Base-by-base conservation (phyloP, 2,113 vertebrate genomes). In the Emydura subglobosa region DNA sequence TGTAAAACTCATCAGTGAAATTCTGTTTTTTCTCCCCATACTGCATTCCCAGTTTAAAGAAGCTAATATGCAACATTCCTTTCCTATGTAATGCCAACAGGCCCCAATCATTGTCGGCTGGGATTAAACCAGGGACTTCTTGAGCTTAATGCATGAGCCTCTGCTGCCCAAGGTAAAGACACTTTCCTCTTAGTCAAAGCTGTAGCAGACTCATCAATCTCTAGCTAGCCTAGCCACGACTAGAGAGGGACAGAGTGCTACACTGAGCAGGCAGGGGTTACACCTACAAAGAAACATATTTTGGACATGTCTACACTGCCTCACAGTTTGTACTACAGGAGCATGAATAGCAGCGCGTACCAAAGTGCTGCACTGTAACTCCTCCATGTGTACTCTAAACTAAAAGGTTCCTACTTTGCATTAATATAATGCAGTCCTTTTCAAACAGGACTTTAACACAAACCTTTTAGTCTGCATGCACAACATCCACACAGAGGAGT, bases 41-140 rank as follows among this genome's bases (percentile, higher is more conserved):
- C 51, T 51, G 12, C 0, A 1, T 34, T 76, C 21, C 14, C 2
- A 4, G 3, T 65, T 44, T 21, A 13, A n/a, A 80, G 16, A 68
- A 68, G n/a, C 5, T 22, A 21, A 72, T 72, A 39, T 72, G 10
- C n/a, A 72, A 39, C 65, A 72, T 39, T 17, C 17, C 34, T 39
- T 72, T 72, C 19, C n/a, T 39, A n/a, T 4, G 17, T 39, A 72
- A 72, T 72, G 19, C 34, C 65, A 22, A n/a, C 34, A 72, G n/a
- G 21, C 4, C 9, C 9, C 65, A 7, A 7, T 34, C 31, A 7
- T n/a, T 68, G 34, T 72, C 34, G 5, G 19, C n/a, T 11, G 34
- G n/a, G 65, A 39, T 72, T 8, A 72, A 72, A 72, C 19, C 9
- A 39, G 65, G 19, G 19, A 72, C n/a, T 7, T 39, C 65, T 72